A percentile compares a stretch with the other conserved stretches of the same genome.
Evolutionary conservation across 1,140 invertebrate species (phyloP).

Genomic region (Heliconius hewitsoni): DNA sequence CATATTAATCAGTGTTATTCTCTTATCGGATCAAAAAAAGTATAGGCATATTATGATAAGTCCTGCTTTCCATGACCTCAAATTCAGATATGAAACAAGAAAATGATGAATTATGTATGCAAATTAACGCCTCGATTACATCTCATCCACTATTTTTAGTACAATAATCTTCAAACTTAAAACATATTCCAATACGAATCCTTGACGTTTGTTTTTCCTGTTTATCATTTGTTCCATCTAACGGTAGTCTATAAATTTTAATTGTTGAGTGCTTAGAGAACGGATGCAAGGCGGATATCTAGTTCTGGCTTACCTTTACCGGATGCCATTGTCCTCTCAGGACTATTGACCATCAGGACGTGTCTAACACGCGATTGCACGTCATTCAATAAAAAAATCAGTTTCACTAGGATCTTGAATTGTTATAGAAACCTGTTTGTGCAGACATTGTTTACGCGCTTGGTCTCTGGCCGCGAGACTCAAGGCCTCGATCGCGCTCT

Average conservation of each 20-base stretch:
- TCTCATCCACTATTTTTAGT: too few relatives aligned
- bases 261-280: slow-evolving; percentile 24
- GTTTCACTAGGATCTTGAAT: slow-evolving; percentile 59
- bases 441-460: slow-evolving; percentile 53
- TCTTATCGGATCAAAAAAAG: too few relatives aligned
- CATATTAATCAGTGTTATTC: too few relatives aligned
- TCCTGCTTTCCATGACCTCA: neutral
- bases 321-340: slow-evolving; percentile 49
- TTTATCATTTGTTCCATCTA: too few relatives aligned
- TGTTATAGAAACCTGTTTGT: slow-evolving; percentile 54
- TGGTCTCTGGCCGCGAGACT: slow-evolving; percentile 38
- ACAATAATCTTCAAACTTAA: too few relatives aligned
- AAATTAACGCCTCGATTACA: too few relatives aligned
- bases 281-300: slow-evolving; percentile 48
- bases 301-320: slow-evolving; percentile 46
- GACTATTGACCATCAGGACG: slow-evolving; percentile 39
- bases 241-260: neutral
- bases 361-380: slow-evolving; percentile 41
- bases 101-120: neutral
- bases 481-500: slow-evolving; percentile 50
- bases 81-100: slow-evolving; percentile 6
- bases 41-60: neutral
- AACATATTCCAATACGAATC: too few relatives aligned
- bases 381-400: slow-evolving; percentile 47
- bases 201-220: too few relatives aligned